Evolutionary conservation across 2,888 invertebrate species (phyloP), one percentile per base, ranked within the genome.

Genomic region (Schizotus pectinicornis): DNA sequence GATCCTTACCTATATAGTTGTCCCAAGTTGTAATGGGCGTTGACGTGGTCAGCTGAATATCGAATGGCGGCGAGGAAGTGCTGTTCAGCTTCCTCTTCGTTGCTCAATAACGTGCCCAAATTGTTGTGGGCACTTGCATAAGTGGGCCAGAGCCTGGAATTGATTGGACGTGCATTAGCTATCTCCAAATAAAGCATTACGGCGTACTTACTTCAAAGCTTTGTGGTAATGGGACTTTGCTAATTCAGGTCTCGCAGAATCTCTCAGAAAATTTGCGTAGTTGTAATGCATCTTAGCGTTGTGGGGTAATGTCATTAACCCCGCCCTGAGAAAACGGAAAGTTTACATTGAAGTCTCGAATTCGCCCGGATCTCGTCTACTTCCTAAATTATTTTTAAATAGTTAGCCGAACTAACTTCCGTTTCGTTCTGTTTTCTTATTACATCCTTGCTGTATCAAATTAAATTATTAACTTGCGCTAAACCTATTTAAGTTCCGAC

Each of bases 231-330:
- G 92, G 67, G 85, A 81, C 65, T 89, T 86, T 13, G 94, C 93
- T 62, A 85, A 83, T 67, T 88, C 88, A 56, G 86, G 85, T 70
- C 88, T 84, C 36, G 89, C 88, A 39, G 86, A 84, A 77, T 94
- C 93, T 76, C 91, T 86, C 67, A 92, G 83, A 77, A 90, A 89
- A 83, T 94, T 94, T 41, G 89, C 94, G 74, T 90, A 92, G 82
- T 94, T 94, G 82, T 93, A 94, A 81, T 94, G 93, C 81, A 92
- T 88, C 81, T 94, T 94, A 53, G 94, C 93, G 77, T 94, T 95
- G 80, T 91, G 88, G 0, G 94, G 94, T 48, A 92, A 79, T 8
- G 89, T 88, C 64, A 86, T 83, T 53, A 94, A 81, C 43, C 94
- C 94, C 47, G 94, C 88, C 75, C 94, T 94, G 83, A 6, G 37